Conservation (phyloP, 2,113 vertebrate genomes). For the Perognathus longimembris region DNA sequence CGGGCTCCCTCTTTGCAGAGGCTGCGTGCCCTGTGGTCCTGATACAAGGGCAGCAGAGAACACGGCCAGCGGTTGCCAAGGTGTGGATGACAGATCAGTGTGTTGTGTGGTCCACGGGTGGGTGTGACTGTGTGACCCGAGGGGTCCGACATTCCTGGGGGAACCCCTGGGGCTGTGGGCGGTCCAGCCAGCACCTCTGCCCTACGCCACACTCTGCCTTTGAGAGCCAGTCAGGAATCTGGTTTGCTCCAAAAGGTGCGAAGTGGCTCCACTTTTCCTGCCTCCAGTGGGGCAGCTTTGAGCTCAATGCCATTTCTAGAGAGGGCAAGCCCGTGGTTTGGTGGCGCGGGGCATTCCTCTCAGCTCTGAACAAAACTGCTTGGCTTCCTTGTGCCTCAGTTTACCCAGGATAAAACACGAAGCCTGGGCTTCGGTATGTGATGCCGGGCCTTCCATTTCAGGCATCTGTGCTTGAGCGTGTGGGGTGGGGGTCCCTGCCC, state of each 20-base stretch:
- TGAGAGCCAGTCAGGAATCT: not conserved
- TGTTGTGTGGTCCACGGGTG: too few species aligned
- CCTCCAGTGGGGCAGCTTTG: not conserved
- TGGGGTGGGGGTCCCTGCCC: too few species aligned
- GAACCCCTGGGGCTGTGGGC: not conserved
- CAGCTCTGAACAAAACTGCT: too few species aligned
- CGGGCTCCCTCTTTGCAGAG: too few species aligned
- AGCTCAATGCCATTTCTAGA: not conserved
- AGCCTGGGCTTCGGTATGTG: not conserved
- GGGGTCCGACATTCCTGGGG: too few species aligned
- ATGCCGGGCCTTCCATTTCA: not conserved
- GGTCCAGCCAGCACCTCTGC: not conserved
- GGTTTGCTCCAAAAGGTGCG: not conserved
- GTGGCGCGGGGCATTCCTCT: rapidly evolving
- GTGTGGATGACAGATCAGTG: not conserved
- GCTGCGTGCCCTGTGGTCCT: rapidly evolving
- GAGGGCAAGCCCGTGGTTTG: rapidly evolving
- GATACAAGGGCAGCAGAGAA: not conserved
- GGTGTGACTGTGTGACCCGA: too few species aligned
- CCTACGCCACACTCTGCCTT: not conserved
- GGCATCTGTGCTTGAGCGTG: not conserved
- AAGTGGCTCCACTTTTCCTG: not conserved
- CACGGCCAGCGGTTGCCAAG: not conserved
- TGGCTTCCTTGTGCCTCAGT: too few species aligned
- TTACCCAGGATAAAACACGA: too few species aligned